Conservation (phyloP, 1,140 invertebrate genomes). For the Gonatopus flavifemur region DNA sequence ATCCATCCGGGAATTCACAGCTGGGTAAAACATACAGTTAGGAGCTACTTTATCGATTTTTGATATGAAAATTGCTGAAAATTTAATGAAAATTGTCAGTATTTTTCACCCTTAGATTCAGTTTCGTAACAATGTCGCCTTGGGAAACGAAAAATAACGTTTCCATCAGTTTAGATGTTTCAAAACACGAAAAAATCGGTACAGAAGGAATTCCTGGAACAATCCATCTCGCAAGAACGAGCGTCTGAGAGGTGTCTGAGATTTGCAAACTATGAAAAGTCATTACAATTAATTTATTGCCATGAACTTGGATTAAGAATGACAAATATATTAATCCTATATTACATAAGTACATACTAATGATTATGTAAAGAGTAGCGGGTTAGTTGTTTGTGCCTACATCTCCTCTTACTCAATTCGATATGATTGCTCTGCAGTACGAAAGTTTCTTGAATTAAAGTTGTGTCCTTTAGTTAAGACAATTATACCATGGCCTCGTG, state of each 20-base stretch:
- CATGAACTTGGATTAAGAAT: background rate
- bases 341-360: background rate
- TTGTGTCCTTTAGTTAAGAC: slow-evolving; percentile 47
- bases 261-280: background rate
- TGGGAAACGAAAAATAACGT: no score
- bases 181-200: no score
- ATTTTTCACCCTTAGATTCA: no score
- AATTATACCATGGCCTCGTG: slow-evolving; percentile 48
- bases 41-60: no score
- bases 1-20: no score
- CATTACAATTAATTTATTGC: background rate
- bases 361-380: background rate
- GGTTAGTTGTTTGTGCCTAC: background rate
- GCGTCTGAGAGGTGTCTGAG: background rate
- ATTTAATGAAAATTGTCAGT: no score
- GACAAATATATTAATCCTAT: background rate
- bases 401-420: slow-evolving; percentile 27
- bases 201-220: no score
- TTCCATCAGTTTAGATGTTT: no score
- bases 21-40: no score
- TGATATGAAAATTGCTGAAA: no score
- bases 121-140: no score
- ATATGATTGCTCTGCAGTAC: slow-evolving; percentile 32
- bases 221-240: no score
- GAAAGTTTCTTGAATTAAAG: slow-evolving; percentile 43